These are phyloP conservation scores for Isichthys henryi DNA, from an alignment of 2,113 vertebrate genomes.

Conservation along the genomic window DNA sequence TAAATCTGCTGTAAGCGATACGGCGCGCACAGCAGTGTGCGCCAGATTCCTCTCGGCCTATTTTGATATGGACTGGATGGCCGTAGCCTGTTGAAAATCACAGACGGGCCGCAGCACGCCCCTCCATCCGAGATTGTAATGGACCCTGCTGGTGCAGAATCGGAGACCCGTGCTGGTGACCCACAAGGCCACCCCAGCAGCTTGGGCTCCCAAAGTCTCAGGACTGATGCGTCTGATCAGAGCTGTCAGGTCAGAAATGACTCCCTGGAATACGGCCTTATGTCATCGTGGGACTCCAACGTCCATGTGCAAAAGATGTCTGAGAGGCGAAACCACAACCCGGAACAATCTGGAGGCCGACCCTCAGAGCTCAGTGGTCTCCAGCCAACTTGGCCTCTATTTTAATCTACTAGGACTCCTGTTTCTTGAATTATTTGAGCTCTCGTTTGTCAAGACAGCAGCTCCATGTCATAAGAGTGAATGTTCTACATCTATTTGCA, in stretches of 20 bases:
- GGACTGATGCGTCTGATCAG: neutral
- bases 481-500: neutral
- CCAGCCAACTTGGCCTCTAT: neutral
- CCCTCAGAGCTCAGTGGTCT: neutral
- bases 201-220: neutral
- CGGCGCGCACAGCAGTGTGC: neutral
- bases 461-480: neutral
- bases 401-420: neutral
- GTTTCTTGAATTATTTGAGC: neutral
- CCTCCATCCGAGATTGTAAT: neutral
- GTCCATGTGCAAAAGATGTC: neutral
- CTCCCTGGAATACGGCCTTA: neutral
- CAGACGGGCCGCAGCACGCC: neutral
- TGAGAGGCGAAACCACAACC: neutral
- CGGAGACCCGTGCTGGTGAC: neutral
- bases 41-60: neutral
- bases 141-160: neutral
- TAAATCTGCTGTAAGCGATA: slow-evolving; percentile 3
- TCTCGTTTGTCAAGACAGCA: neutral
- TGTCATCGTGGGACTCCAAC: neutral
- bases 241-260: neutral
- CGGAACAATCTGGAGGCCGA: neutral
- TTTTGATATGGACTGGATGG: neutral
- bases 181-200: neutral
- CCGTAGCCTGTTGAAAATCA: neutral